Conservation (phyloP, 2,113 vertebrate species). For the Planiliza haematocheilus region DNA sequence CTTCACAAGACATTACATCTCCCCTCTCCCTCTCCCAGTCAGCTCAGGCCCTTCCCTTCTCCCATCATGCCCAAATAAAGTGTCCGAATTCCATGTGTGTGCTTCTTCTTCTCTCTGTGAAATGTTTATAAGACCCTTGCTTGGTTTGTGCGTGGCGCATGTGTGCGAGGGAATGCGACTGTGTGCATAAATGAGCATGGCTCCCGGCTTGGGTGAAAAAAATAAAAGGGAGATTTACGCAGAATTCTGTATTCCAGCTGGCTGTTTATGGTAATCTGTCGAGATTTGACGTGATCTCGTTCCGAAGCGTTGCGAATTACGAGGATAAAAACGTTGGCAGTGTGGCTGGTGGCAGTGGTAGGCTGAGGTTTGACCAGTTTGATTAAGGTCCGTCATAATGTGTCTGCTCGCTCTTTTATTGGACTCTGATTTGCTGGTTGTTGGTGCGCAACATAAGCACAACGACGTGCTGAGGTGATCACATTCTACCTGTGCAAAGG, state of each 20-base stretch:
- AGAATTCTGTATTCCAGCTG: constrained; percentile 8
- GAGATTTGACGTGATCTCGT: not conserved
- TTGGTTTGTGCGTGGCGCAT: constrained; percentile 32
- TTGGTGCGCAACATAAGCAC: too few species aligned
- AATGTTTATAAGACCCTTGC: constrained; percentile 82
- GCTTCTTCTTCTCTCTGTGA: constrained; percentile 74
- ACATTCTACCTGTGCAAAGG: too few species aligned
- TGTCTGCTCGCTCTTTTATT: too few species aligned
- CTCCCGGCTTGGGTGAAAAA: not conserved
- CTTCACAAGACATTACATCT: constrained; percentile 54
- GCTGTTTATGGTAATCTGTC: constrained; percentile 27
- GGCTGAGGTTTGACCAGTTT: not conserved
- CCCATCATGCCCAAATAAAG: constrained; percentile 89
- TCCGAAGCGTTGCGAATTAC: not conserved
- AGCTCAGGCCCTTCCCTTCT: constrained; percentile 48
- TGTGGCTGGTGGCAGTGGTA: not conserved
- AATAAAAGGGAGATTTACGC: not conserved
- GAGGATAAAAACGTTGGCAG: too few species aligned
- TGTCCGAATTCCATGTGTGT: constrained; percentile 79
- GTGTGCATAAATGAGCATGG: constrained; percentile 23
- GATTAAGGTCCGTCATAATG: too few species aligned
- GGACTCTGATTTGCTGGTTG: too few species aligned
- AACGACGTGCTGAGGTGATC: too few species aligned
- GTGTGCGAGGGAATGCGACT: not conserved
- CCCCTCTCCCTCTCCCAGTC: constrained; percentile 28